These are phyloP conservation scores for Mythimna pallens DNA, from an alignment of 2,888 invertebrate species.

Conservation along the genomic window DNA sequence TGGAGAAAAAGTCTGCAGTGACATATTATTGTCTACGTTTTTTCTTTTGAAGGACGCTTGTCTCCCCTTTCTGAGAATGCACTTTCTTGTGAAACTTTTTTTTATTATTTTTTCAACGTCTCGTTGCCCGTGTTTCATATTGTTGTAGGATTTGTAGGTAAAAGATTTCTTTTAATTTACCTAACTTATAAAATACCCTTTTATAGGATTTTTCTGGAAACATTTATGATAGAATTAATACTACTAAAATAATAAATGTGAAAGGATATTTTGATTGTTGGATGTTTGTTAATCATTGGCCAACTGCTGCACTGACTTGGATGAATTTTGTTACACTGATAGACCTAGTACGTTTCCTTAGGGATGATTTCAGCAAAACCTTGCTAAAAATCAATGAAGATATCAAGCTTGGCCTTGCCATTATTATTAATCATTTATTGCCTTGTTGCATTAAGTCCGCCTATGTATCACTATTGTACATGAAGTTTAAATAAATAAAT, in stretches of 20 bases:
- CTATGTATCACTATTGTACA: too few species aligned
- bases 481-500: too few species aligned
- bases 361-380: not conserved
- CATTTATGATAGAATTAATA: not conserved
- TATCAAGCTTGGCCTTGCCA: not conserved
- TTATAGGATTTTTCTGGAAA: not conserved
- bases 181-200: too few species aligned
- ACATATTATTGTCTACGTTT: constrained; percentile 1
- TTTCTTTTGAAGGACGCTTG: not conserved
- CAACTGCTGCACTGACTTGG: not conserved
- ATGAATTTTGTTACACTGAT: not conserved
- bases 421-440: too few species aligned
- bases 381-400: not conserved
- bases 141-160: not conserved
- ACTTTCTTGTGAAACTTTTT: constrained; percentile 4
- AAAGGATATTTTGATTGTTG: not conserved
- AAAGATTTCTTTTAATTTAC: not conserved
- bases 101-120: constrained; percentile 4
- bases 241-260: not conserved
- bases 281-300: not conserved
- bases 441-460: too few species aligned
- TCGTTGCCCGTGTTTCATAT: not conserved
- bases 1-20: constrained; percentile 5
- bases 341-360: not conserved
- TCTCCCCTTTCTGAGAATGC: constrained; percentile 18